phyloP scores from a whole-genome alignment of 2,113 vertebrate genomes.

The Stigmatopora argus region DNA sequence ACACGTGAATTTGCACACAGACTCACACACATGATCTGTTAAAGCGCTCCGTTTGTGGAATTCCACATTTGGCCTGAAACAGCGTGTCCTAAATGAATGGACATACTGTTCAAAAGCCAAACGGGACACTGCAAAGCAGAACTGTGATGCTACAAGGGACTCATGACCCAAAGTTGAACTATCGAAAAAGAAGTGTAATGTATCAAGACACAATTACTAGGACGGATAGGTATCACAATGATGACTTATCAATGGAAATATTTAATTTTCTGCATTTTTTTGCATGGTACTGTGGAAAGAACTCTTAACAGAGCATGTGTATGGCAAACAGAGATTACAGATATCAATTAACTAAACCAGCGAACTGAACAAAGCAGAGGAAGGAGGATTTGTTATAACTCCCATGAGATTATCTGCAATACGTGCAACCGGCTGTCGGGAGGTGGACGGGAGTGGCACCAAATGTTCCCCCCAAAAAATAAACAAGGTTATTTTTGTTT shows the following conservation, averaged over 20 bases:
- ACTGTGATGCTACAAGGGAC: background rate
- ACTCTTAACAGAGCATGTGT: background rate
- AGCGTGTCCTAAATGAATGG: conserved; percentile 24
- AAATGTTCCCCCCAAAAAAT: conserved; percentile 13
- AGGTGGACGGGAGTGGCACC: conserved; percentile 25
- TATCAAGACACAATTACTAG: too few species aligned
- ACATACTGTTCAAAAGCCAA: conserved; percentile 22
- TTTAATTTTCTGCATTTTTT: too few species aligned
- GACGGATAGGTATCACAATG: too few species aligned
- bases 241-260: too few species aligned
- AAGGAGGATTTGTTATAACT: conserved; percentile 36
- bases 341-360: conserved; percentile 28
- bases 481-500: conserved; percentile 21
- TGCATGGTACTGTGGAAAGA: too few species aligned
- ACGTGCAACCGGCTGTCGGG: conserved; percentile 16
- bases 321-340: conserved; percentile 21
- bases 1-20: conserved; percentile 12
- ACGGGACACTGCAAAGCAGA: conserved; percentile 7
- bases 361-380: conserved; percentile 16
- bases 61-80: conserved; percentile 17
- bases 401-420: conserved; percentile 33
- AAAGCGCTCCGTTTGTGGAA: background rate
- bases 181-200: background rate
- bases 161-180: conserved; percentile 9
- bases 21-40: background rate